These are phyloP conservation scores for Dromius quadrimaculatus DNA, from an alignment of 2,888 invertebrate genomes.

Conservation along the genomic window DNA sequence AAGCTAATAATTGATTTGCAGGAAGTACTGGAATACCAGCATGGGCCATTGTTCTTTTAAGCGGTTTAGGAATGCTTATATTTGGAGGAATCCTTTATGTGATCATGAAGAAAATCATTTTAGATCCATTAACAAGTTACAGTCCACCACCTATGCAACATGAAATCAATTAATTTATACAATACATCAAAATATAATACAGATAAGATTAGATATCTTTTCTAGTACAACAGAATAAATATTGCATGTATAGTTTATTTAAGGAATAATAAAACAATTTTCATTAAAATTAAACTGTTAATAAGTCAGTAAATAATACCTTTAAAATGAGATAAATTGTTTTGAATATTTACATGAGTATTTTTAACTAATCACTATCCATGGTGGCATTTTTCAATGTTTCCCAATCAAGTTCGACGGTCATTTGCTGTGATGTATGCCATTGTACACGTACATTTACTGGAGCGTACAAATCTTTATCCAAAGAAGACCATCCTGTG, in stretches of 20 bases:
- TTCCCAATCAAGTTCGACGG: slow-evolving; percentile 63
- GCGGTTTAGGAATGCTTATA: slow-evolving; percentile 77
- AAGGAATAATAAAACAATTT: too few species aligned
- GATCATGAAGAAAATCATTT: slow-evolving; percentile 76
- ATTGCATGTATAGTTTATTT: too few species aligned
- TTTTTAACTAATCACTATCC: slow-evolving; percentile 61
- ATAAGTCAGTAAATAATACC: too few species aligned
- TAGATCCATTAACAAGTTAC: slow-evolving; percentile 69
- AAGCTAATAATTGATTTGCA: slow-evolving; percentile 61
- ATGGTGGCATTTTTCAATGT: slow-evolving; percentile 61
- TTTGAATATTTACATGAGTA: slow-evolving; percentile 1
- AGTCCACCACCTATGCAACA: slow-evolving; percentile 55
- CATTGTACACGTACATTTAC: slow-evolving; percentile 62
- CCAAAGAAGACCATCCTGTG: slow-evolving; percentile 65
- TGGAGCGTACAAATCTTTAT: slow-evolving; percentile 64
- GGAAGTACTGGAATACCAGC: slow-evolving; percentile 80
- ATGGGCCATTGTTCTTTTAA: slow-evolving; percentile 79
- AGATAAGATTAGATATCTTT: slow-evolving; percentile 1
- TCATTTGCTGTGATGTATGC: slow-evolving; percentile 62
- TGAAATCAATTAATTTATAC: slow-evolving; percentile 32
- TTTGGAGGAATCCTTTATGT: slow-evolving; percentile 78
- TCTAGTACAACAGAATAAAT: too few species aligned
- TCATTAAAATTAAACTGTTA: too few species aligned
- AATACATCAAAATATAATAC: neutral
- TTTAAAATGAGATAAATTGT: too few species aligned